These are phyloP conservation scores for Oryzias sinensis DNA, from an alignment of 2,797 vertebrate species.

Conservation along the genomic window DNA sequence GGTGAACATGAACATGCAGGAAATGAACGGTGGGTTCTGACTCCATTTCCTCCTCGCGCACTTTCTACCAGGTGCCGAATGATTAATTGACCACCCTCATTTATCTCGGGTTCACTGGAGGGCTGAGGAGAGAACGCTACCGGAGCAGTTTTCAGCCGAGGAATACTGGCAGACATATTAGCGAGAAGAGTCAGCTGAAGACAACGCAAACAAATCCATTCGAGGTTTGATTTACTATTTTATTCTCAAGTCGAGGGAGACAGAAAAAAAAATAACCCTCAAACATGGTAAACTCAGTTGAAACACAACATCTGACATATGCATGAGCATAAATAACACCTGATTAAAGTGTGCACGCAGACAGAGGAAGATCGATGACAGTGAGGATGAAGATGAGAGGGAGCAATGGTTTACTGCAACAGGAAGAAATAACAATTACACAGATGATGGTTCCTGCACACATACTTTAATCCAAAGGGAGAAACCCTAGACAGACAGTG, in stretches of 20 bases:
- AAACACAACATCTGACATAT: constrained; percentile 19
- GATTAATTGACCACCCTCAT: constrained; percentile 51
- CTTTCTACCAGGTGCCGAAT: constrained; percentile 58
- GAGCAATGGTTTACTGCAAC: constrained; percentile 27
- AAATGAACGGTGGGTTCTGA: constrained; percentile 50
- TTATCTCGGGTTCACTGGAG: constrained; percentile 39
- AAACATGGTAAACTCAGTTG: neutral
- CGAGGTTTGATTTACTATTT: constrained; percentile 27
- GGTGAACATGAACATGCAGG: constrained; percentile 54
- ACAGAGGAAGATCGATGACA: constrained; percentile 20
- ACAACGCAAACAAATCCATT: constrained; percentile 22
- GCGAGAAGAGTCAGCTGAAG: constrained; percentile 33
- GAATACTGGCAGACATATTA: constrained; percentile 27
- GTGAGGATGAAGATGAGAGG: constrained; percentile 13
- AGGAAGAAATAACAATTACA: constrained; percentile 40
- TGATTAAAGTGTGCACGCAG: constrained; percentile 25
- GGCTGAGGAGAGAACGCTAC: constrained; percentile 12
- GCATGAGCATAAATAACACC: constrained; percentile 26
- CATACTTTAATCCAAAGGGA: constrained; percentile 34
- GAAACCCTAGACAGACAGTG: constrained; percentile 51
- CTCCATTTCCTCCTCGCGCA: constrained; percentile 18
- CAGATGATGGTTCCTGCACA: constrained; percentile 46
- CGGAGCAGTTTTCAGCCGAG: constrained; percentile 41
- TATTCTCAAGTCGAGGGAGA: constrained; percentile 3
- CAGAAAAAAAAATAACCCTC: neutral